Percentiles rank a stretch among this genome's conserved stretches.
Conservation (phyloP, 2,113 vertebrate species). For the Alaudala cheleensis region DNA sequence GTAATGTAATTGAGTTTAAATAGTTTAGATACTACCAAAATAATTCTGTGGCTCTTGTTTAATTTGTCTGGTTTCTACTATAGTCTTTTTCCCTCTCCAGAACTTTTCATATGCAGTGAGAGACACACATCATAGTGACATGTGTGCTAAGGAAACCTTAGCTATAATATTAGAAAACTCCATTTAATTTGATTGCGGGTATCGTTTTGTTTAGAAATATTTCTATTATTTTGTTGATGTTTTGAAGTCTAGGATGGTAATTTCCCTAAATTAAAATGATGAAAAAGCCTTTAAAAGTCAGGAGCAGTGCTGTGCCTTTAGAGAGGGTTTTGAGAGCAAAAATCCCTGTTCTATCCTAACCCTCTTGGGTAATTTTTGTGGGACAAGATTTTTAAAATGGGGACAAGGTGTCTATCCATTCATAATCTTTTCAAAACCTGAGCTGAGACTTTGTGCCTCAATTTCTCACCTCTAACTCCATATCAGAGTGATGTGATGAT, state of each 20-base stretch:
- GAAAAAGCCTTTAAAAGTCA: not conserved
- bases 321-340: not conserved
- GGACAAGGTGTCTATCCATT: not conserved
- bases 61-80: not conserved
- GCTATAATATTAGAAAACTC: not conserved
- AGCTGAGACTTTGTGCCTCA: not conserved
- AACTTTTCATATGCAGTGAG: not conserved
- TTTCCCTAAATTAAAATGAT: not conserved
- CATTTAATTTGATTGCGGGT: not conserved
- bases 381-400: not conserved
- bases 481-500: not conserved
- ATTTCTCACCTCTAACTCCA: not conserved
- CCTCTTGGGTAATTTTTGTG: not conserved
- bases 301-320: not conserved
- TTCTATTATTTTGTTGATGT: not conserved
- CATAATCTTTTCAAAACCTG: not conserved
- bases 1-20: not conserved
- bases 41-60: not conserved
- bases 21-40: not conserved
- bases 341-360: not conserved
- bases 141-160: not conserved
- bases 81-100: not conserved
- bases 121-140: not conserved
- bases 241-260: not conserved
- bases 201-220: not conserved